phyloP scores from a whole-genome alignment of 2,113 vertebrate species.

The Hassar affinis region DNA sequence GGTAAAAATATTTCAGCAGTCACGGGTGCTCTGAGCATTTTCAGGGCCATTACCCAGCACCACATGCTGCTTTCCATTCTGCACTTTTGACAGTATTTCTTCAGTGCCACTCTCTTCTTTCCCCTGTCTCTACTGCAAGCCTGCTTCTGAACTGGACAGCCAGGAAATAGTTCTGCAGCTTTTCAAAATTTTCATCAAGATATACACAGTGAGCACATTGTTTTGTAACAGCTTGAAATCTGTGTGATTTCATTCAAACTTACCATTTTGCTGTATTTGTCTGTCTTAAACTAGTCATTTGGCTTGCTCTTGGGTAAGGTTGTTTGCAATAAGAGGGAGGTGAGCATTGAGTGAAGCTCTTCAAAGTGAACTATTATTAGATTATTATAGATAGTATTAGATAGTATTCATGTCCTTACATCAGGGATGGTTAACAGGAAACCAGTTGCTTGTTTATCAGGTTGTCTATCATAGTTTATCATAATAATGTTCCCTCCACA shows the following conservation, averaged over 20 bases:
- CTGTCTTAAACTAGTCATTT: not conserved
- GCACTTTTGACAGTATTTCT: slow-evolving; percentile 32
- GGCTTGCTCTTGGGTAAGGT: not conserved
- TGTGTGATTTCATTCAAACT: not conserved
- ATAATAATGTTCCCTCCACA: not conserved
- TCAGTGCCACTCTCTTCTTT: slow-evolving; percentile 15
- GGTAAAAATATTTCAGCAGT: slow-evolving; percentile 35
- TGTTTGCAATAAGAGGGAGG: not conserved
- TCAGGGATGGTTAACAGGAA: not conserved
- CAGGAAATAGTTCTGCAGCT: slow-evolving; percentile 37
- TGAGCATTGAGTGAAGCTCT: not conserved
- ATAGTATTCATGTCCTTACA: not conserved
- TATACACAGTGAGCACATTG: slow-evolving; percentile 24
- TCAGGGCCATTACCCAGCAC: slow-evolving; percentile 52
- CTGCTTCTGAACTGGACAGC: slow-evolving; percentile 29
- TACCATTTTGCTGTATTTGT: not conserved
- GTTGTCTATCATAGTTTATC: not conserved
- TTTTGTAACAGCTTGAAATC: slow-evolving; percentile 29
- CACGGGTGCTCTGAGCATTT: slow-evolving; percentile 52
- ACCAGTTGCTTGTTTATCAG: not conserved
- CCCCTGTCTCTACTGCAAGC: not conserved
- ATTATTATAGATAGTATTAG: too few relatives aligned
- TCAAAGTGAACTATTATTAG: not conserved
- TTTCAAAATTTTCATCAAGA: slow-evolving; percentile 47
- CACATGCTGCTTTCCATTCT: slow-evolving; percentile 52